These are phyloP conservation scores for Rhabdornis inornatus DNA, from an alignment of 2,113 vertebrate genomes.

Conservation along the genomic window DNA sequence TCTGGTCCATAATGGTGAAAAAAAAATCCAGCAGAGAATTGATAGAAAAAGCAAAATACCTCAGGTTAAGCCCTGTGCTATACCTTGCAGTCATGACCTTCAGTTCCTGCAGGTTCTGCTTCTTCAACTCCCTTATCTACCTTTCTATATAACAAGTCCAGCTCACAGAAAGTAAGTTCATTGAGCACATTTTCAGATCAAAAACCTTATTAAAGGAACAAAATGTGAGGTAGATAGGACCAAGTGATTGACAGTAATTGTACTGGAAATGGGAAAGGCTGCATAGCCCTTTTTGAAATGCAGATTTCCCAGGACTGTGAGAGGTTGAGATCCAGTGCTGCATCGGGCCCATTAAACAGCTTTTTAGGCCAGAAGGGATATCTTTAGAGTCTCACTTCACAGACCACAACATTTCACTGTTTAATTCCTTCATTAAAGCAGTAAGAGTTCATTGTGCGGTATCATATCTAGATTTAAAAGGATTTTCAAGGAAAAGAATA, in stretches of 20 bases:
- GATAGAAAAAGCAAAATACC: not conserved
- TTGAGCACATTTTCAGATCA: slow-evolving; percentile 13
- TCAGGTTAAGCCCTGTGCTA: not conserved
- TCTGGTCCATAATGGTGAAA: not conserved
- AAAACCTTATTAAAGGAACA: slow-evolving; percentile 34
- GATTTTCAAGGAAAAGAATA: slow-evolving; percentile 16
- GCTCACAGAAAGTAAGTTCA: not conserved
- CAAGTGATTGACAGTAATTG: not conserved
- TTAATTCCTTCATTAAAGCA: slow-evolving; percentile 46
- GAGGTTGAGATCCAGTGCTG: not conserved
- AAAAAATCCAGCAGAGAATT: not conserved
- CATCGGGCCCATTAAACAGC: not conserved
- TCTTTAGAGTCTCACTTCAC: not conserved
- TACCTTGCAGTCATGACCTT: not conserved
- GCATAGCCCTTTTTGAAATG: not conserved
- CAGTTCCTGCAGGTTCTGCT: not conserved
- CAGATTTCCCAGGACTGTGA: not conserved
- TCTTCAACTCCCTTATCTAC: not conserved
- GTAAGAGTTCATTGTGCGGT: not conserved
- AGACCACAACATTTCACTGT: not conserved
- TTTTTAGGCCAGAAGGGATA: not conserved
- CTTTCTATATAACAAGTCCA: not conserved
- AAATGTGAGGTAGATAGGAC: not conserved
- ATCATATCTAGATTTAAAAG: slow-evolving; percentile 26
- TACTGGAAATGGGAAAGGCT: not conserved